Conservation (phyloP, 2,113 vertebrate genomes). For the Coracopsis vasa region DNA sequence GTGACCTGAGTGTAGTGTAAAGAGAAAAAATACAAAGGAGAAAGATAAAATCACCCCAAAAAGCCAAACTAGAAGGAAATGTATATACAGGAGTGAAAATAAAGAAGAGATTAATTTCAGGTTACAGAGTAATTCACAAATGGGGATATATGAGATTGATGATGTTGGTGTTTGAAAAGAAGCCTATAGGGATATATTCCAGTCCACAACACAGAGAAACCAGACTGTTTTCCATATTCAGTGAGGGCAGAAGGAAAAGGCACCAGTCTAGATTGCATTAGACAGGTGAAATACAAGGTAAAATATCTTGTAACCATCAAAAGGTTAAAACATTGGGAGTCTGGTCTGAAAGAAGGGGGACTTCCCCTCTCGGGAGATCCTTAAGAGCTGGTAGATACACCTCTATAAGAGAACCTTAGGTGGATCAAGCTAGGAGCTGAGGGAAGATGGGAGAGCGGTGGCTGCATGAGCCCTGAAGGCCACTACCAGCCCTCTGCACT, state of each 20-base stretch:
- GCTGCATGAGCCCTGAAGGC: neutral
- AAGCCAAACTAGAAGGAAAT: neutral
- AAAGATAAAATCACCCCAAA: neutral
- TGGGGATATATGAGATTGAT: neutral
- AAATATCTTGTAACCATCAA: neutral
- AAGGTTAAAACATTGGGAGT: neutral
- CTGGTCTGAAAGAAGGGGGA: neutral
- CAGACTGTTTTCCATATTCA: neutral
- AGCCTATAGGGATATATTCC: neutral
- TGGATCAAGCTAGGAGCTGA: neutral
- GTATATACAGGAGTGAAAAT: neutral
- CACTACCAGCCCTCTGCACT: neutral
- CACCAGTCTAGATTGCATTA: neutral
- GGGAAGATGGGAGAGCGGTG: neutral
- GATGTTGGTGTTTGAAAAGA: neutral
- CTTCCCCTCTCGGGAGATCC: neutral
- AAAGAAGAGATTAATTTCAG: neutral
- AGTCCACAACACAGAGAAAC: neutral
- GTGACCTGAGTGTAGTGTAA: neutral
- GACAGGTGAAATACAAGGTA: neutral
- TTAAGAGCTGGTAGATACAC: neutral
- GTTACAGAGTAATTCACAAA: neutral
- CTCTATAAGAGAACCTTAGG: neutral
- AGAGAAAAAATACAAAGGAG: neutral
- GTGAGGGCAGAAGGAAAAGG: neutral